Percentiles rank a stretch among this genome's conserved stretches.
Evolutionary conservation across 2,888 invertebrate genomes (phyloP).

Genomic region (Heliothis peltigera): DNA sequence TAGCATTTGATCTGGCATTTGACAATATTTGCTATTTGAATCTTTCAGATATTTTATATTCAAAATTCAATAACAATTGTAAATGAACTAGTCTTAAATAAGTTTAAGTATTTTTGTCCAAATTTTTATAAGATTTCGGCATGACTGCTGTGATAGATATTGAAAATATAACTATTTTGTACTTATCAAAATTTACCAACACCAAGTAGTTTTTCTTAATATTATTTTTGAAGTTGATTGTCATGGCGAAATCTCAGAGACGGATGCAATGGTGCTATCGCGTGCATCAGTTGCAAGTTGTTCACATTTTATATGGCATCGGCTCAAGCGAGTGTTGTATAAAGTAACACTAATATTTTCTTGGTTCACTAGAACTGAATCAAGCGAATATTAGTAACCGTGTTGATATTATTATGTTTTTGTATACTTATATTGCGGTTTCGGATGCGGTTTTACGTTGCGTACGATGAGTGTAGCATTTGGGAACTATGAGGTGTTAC

Average conservation of each 20-base stretch:
- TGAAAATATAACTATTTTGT: constrained; percentile 71
- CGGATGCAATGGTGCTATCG: constrained; percentile 57
- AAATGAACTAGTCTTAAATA: constrained; percentile 80
- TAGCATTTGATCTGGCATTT: constrained; percentile 66
- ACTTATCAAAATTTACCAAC: constrained; percentile 71
- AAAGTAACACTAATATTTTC: constrained; percentile 34
- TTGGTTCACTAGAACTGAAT: constrained; percentile 46
- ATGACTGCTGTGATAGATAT: constrained; percentile 74
- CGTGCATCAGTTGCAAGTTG: constrained; percentile 43
- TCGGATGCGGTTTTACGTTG: constrained; percentile 33
- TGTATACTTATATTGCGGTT: constrained; percentile 49
- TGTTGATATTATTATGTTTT: constrained; percentile 67
- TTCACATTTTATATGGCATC: constrained; percentile 31
- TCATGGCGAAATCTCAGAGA: constrained; percentile 49
- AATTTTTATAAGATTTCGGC: constrained; percentile 75
- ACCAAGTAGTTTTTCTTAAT: constrained; percentile 55
- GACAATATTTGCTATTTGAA: constrained; percentile 64
- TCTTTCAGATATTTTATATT: constrained; percentile 64
- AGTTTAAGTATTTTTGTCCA: constrained; percentile 75
- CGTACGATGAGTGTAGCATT: constrained; percentile 17
- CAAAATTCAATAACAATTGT: constrained; percentile 68
- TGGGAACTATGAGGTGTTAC: constrained; percentile 23
- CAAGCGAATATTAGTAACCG: constrained; percentile 61
- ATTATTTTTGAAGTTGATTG: constrained; percentile 57
- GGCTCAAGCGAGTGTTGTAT: constrained; percentile 27